Conservation (phyloP, 92 coral and sea anemone species). For the Siderastrea siderea region DNA sequence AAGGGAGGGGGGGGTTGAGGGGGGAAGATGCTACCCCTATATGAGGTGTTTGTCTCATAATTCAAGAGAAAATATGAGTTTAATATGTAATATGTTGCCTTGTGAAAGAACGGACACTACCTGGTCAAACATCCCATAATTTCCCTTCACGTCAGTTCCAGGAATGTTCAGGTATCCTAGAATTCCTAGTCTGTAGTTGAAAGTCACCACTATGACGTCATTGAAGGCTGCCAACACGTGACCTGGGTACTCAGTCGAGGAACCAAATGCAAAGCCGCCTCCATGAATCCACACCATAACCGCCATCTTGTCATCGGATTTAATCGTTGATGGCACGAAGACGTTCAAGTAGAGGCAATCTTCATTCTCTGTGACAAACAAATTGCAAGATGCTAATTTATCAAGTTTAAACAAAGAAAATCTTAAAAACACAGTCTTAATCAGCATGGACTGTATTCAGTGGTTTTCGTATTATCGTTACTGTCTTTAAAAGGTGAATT, state of each 20-base stretch:
- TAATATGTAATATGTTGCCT: too few species aligned
- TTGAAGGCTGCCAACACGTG: slow-evolving; percentile 55
- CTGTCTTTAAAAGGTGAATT: too few species aligned
- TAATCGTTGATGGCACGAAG: slow-evolving; percentile 50
- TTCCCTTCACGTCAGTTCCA: slow-evolving; percentile 66
- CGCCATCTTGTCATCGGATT: slow-evolving; percentile 49
- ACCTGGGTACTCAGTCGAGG: slow-evolving; percentile 49
- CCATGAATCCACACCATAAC: slow-evolving; percentile 87
- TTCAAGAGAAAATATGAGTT: too few species aligned
- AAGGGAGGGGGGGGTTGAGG: too few species aligned
- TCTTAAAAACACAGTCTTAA: not conserved
- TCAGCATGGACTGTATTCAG: too few species aligned
- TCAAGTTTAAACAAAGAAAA: not conserved
- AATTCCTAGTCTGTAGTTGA: slow-evolving; percentile 72
- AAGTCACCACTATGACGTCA: slow-evolving; percentile 76
- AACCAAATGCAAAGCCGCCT: slow-evolving; percentile 54
- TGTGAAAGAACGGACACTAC: slow-evolving; percentile 12
- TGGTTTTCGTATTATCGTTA: too few species aligned
- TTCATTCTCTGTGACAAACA: slow-evolving; percentile 38
- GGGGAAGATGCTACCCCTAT: too few species aligned
- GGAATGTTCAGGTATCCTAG: slow-evolving; percentile 77
- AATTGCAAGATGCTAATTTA: not conserved
- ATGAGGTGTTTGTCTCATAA: too few species aligned
- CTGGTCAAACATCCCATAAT: slow-evolving; percentile 83
- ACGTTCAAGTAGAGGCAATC: slow-evolving; percentile 75